phyloP scores from a whole-genome alignment of 1,140 invertebrate genomes.

The Watersipora subatra region DNA sequence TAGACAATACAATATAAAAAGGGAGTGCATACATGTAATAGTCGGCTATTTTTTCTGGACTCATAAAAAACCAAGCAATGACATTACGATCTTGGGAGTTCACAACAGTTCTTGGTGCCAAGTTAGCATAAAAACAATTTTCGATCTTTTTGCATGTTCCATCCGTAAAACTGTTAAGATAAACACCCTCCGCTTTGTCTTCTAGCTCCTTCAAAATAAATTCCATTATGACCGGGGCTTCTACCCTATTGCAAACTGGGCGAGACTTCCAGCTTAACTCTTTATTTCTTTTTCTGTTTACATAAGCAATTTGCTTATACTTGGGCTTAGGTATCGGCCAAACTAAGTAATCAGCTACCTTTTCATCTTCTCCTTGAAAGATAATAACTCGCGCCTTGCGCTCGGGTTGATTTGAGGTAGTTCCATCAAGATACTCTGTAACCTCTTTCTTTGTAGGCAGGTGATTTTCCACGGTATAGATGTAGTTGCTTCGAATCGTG shows the following conservation, averaged over 20 bases:
- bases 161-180: not conserved
- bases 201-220: not conserved
- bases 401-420: slow-evolving; percentile 8
- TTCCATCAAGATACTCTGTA: slow-evolving; percentile 17
- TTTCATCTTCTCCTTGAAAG: slow-evolving; percentile 19
- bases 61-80: not conserved
- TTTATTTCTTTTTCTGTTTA: not conserved
- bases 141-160: not conserved
- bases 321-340: slow-evolving; percentile 18
- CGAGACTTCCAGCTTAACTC: not conserved
- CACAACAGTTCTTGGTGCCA: not conserved
- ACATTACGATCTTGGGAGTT: not conserved
- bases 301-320: too few relatives aligned
- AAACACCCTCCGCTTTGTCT: not conserved
- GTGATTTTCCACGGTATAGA: slow-evolving; percentile 25
- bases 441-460: slow-evolving; percentile 20
- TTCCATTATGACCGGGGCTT: not conserved
- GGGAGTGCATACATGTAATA: not conserved
- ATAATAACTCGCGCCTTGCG: slow-evolving; percentile 22
- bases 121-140: not conserved
- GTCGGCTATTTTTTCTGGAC: not conserved
- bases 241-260: not conserved
- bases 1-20: not conserved
- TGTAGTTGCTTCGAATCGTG: slow-evolving; percentile 18
- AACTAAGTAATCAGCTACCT: slow-evolving; percentile 27